phyloP scores from a whole-genome alignment of 2,797 vertebrate species.

The Thunnus albacares region DNA sequence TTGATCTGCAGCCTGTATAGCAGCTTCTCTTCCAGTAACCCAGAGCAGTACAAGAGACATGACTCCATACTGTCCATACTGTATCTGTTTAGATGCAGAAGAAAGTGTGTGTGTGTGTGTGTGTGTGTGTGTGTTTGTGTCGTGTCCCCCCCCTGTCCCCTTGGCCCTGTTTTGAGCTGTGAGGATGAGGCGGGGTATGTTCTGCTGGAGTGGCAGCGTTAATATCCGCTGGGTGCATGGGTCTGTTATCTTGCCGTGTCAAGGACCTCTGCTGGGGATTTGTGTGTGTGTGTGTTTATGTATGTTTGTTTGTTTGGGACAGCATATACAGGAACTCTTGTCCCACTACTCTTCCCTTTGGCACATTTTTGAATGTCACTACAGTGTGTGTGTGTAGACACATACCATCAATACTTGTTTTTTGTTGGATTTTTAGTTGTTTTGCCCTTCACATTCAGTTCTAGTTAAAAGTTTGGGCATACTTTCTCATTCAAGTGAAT shows the following conservation, averaged over 20 bases:
- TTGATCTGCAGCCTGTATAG: slow-evolving; percentile 41
- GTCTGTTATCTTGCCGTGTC: slow-evolving; percentile 16
- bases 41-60: slow-evolving; percentile 7
- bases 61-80: neutral
- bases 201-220: slow-evolving; percentile 18
- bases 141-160: neutral
- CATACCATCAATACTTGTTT: neutral
- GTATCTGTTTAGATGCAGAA: neutral
- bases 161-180: neutral
- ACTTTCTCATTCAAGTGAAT: too few species aligned
- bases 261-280: slow-evolving; percentile 4
- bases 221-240: slow-evolving; percentile 11
- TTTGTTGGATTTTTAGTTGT: neutral
- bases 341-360: neutral
- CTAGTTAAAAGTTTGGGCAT: too few species aligned
- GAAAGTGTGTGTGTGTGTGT: neutral
- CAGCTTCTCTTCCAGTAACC: slow-evolving; percentile 17
- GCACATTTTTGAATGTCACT: neutral
- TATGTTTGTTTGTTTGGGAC: neutral
- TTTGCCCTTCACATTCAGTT: neutral
- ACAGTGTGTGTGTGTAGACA: neutral
- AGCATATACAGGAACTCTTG: neutral
- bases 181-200: slow-evolving; percentile 25
- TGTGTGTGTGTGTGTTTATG: neutral
- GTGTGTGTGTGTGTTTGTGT: neutral